Percentiles rank a stretch among this genome's conserved stretches.
These are phyloP conservation scores for Cryptocephalus moraei DNA, from an alignment of 2,888 invertebrate species.

Conservation along the genomic window DNA sequence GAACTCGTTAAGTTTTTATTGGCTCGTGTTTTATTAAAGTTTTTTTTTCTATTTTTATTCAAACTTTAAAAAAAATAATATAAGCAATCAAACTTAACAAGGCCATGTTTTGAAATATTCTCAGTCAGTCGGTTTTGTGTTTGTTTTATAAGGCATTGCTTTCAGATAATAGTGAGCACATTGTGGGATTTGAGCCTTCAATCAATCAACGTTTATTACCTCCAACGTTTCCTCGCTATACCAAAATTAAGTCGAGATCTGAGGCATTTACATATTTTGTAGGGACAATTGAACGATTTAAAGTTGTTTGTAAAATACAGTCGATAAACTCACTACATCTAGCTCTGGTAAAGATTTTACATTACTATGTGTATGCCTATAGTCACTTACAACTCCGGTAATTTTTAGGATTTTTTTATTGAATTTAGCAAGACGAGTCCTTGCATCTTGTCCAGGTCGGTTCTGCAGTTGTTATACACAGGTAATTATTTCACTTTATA, in stretches of 20 bases:
- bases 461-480: slow-evolving; percentile 74
- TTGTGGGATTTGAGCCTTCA: slow-evolving; percentile 93
- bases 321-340: slow-evolving; percentile 69
- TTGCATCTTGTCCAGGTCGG: slow-evolving; percentile 85
- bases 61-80: too few relatives aligned
- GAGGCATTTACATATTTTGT: slow-evolving; percentile 76
- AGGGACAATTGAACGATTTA: slow-evolving; percentile 69
- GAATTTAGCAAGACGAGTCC: slow-evolving; percentile 82
- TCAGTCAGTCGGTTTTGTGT: too few relatives aligned
- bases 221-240: slow-evolving; percentile 96
- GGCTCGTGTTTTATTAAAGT: too few relatives aligned
- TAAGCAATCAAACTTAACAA: too few relatives aligned
- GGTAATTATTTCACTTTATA: slow-evolving; percentile 25
- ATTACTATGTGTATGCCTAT: not conserved
- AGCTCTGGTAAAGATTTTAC: slow-evolving; percentile 53
- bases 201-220: slow-evolving; percentile 92
- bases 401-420: slow-evolving; percentile 76
- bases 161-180: slow-evolving; percentile 59
- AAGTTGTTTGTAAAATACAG: slow-evolving; percentile 73
- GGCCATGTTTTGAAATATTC: too few relatives aligned
- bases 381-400: slow-evolving; percentile 4
- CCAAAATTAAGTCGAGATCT: slow-evolving; percentile 72
- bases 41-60: too few relatives aligned
- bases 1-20: too few relatives aligned
- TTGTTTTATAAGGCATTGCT: not conserved